phyloP scores from a whole-genome alignment of 2,113 vertebrate species.

The Podarcis raffonei region DNA sequence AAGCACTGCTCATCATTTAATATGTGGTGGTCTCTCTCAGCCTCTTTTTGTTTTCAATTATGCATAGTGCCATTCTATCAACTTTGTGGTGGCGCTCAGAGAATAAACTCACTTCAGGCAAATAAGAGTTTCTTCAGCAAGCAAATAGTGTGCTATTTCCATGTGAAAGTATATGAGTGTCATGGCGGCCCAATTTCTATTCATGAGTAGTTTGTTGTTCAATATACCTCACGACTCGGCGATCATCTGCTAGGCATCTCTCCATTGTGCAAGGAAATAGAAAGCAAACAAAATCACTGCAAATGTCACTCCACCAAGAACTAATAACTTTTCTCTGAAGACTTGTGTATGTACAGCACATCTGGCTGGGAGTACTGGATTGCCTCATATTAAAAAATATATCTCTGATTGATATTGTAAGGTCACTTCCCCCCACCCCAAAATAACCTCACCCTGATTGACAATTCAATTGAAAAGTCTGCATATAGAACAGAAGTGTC shows the following conservation, averaged over 20 bases:
- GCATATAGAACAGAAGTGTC: neutral
- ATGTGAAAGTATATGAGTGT: constrained; percentile 2
- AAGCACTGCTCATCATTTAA: neutral
- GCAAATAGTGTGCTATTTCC: constrained; percentile 1
- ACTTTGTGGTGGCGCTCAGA: neutral
- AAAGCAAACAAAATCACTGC: constrained; percentile 18
- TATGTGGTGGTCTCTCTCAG: neutral
- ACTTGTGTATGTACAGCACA: neutral
- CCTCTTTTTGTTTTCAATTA: neutral
- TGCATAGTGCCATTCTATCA: neutral
- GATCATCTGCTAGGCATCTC: constrained; percentile 3
- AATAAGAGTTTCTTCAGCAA: neutral
- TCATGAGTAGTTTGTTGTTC: constrained; percentile 28
- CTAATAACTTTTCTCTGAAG: constrained; percentile 23
- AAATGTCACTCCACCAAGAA: constrained; percentile 23
- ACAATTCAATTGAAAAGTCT: neutral
- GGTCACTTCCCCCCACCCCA: neutral
- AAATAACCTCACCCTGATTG: neutral
- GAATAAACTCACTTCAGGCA: neutral
- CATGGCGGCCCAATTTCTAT: constrained; percentile 12
- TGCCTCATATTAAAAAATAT: constrained; percentile 8
- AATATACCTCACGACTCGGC: neutral
- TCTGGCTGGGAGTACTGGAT: neutral
- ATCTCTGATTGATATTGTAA: neutral
- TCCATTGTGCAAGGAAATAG: constrained; percentile 26